These are phyloP conservation scores for Leptoteleia sp. DNA, from an alignment of 1,140 invertebrate species.

Conservation along the genomic window DNA sequence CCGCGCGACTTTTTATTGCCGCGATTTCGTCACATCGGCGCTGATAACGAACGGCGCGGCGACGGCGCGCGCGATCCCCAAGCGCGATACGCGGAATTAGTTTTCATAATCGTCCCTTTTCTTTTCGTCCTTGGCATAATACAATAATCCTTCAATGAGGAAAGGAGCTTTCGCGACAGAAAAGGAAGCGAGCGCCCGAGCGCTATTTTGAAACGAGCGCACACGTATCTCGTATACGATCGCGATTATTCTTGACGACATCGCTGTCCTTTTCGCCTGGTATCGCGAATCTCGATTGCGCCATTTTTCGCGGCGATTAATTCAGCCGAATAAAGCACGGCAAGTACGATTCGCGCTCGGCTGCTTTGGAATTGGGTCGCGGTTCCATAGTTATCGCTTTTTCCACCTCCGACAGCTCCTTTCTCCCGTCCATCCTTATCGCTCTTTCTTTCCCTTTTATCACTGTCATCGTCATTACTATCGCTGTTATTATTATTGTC, in stretches of 20 bases:
- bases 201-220: constrained; percentile 19
- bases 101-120: constrained; percentile 36
- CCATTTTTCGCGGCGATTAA: constrained; percentile 56
- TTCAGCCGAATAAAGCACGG: constrained; percentile 55
- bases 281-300: constrained; percentile 44
- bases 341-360: constrained; percentile 49
- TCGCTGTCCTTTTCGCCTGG: constrained; percentile 42
- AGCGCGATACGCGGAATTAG: constrained; percentile 39
- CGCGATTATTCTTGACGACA: constrained; percentile 51
- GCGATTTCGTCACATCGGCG: constrained; percentile 22
- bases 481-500: constrained; percentile 30
- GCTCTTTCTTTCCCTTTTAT: constrained; percentile 7
- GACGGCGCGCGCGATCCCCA: constrained; percentile 11
- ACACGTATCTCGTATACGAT: constrained; percentile 23
- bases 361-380: constrained; percentile 55
- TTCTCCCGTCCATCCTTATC: neutral
- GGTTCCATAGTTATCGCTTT: constrained; percentile 52
- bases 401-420: constrained; percentile 1
- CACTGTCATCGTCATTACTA: too few species aligned
- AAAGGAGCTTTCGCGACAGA: constrained; percentile 30
- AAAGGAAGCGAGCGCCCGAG: constrained; percentile 24
- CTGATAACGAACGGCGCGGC: constrained; percentile 11
- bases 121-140: constrained; percentile 13
- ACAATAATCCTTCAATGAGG: constrained; percentile 44
- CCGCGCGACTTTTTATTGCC: constrained; percentile 19